Evolutionary conservation across 2,888 invertebrate species (phyloP).

Genomic region (Pterostichus niger): DNA sequence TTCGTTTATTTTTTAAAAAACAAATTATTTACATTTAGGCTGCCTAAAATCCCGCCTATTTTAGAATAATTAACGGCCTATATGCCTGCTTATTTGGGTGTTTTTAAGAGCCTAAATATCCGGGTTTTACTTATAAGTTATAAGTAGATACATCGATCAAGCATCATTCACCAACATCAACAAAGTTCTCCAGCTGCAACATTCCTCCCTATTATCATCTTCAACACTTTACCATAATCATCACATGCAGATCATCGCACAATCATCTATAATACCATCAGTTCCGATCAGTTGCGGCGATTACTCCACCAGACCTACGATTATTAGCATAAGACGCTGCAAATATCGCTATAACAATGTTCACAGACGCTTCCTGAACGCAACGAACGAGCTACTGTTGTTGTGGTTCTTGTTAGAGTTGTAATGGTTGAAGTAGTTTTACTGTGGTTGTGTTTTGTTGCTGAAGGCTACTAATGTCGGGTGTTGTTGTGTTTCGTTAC

Average conservation of each 20-base stretch:
- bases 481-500: conserved; percentile 10
- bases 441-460: neutral
- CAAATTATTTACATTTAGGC: too few relatives aligned
- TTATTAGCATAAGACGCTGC: conserved; percentile 26
- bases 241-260: neutral
- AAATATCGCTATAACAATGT: conserved; percentile 25
- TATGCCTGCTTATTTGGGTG: too few relatives aligned
- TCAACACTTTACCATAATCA: conserved; percentile 50
- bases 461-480: neutral
- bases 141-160: too few relatives aligned
- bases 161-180: too few relatives aligned
- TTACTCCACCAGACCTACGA: neutral
- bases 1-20: too few relatives aligned
- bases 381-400: conserved; percentile 20
- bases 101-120: too few relatives aligned
- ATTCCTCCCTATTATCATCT: conserved; percentile 36
- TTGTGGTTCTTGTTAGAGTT: conserved; percentile 5
- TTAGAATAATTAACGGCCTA: too few relatives aligned
- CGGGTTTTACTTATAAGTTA: too few relatives aligned
- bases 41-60: too few relatives aligned
- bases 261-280: conserved; percentile 13
- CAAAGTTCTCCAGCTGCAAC: neutral
- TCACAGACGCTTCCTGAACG: conserved; percentile 24
- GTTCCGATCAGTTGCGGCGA: conserved; percentile 13
- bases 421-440: neutral